A percentile compares a stretch with the other conserved stretches of the same genome.
Conservation (phyloP, 2,113 vertebrate species). For the Hyperopisus bebe region DNA sequence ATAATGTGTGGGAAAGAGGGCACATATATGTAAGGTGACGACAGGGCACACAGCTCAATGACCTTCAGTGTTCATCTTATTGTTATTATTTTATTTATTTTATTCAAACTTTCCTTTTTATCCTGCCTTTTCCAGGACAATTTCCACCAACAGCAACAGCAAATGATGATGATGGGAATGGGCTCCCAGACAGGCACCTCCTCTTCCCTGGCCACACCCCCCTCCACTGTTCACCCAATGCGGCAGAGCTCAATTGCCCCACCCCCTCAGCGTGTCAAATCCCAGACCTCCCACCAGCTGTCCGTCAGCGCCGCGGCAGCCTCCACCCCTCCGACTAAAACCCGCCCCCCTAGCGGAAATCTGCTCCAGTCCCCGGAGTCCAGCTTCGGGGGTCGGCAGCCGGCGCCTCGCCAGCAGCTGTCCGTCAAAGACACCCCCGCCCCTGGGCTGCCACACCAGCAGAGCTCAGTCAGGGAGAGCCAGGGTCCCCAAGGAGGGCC, state of each 20-base stretch:
- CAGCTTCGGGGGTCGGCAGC: slow-evolving; percentile 53
- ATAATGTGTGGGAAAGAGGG: not conserved
- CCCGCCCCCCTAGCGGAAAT: slow-evolving; percentile 82
- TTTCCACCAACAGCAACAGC: slow-evolving; percentile 17
- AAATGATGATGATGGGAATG: slow-evolving; percentile 59
- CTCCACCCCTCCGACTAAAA: slow-evolving; percentile 65
- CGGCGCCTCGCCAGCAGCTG: slow-evolving; percentile 68
- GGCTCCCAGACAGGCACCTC: slow-evolving; percentile 55
- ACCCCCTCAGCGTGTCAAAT: slow-evolving; percentile 57
- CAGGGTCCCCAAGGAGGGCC: slow-evolving; percentile 33
- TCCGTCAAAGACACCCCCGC: slow-evolving; percentile 73
- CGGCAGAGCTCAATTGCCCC: slow-evolving; percentile 58
- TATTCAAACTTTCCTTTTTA: not conserved
- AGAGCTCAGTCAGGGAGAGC: slow-evolving; percentile 57
- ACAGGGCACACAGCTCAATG: not conserved
- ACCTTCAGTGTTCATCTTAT: not conserved
- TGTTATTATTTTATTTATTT: not conserved
- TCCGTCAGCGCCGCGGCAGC: slow-evolving; percentile 60
- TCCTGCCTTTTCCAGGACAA: not conserved
- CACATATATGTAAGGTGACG: not conserved
- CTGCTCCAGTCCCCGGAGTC: slow-evolving; percentile 78
- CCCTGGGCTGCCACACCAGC: slow-evolving; percentile 67
- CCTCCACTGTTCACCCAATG: slow-evolving; percentile 60
- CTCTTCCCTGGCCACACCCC: slow-evolving; percentile 63
- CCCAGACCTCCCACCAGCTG: slow-evolving; percentile 53